Base-by-base conservation (phyloP, 2,888 invertebrate genomes). In the Minunthozetes semirufus region DNA sequence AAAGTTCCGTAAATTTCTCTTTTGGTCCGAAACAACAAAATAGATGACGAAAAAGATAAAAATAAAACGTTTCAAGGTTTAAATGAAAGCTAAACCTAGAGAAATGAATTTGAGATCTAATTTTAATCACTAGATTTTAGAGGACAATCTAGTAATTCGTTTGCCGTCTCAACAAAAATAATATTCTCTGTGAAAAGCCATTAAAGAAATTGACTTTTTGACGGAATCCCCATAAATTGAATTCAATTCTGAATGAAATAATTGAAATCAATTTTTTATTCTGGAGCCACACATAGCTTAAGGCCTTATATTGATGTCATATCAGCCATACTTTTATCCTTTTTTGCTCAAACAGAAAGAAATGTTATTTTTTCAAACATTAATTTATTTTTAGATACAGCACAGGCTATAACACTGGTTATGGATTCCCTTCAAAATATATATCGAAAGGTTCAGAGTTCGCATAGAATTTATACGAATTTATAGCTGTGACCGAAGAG, bases 201-300 rank as follows among this genome's bases (percentile, higher is more conserved):
- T 19, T 50, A 50, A n/a, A 50, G 19, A 50, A 50, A 50, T 50
- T 17, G 19, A 50, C n/a, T 50, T 50, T 50, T 17, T n/a, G 19
- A 50, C 50, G 19, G n/a, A 50, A 50, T 50, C 5, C 19, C 19
- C 5, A 2, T 50, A 50, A n/a, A 50, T 50, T 50, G 50, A n/a
- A 50, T 50, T 50, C n/a, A 50, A 50, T 50, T 50, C 50, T 50
- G 50, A 50, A 50, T 50, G 50, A 50, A 50, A 50, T 50, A 50
- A 50, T 50, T 50, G 50, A 50, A 50, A 50, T 50, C 50, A 50
- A 50, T 50, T 50, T 50, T 50, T 50, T 50, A 50, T 50, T 50
- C 50, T 50, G n/a, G 17, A 19, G 50, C 19, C n/a, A 50, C 50
- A 50, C 19, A 50, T 50, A 50, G 50, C 50, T 50, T 19, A 17